Base-by-base conservation (phyloP, 2,113 vertebrate genomes). In the Otocyon megalotis region DNA sequence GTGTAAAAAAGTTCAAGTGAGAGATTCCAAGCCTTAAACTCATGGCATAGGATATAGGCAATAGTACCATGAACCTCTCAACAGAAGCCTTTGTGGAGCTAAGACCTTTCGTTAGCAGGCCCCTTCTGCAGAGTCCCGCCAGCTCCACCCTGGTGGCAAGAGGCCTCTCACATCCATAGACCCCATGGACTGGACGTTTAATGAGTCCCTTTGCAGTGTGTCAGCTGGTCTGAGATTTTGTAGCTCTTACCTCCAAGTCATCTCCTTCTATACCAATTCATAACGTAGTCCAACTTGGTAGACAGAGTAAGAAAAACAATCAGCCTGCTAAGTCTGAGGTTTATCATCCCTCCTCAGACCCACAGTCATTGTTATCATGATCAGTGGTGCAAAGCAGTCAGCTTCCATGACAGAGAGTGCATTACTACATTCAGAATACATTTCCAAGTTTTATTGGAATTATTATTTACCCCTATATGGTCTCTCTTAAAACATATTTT, bases 1-100 rank as follows among this genome's bases (percentile, higher is more conserved):
- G 95, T 14, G 28, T 95, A 90, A 97, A 96, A 97, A 96, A 94
- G 96, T 94, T 94, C 94, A 95, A 92, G 87, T 50, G 88, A 94
- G 92, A 96, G 89, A 94, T 92, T 97, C 97, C 81, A 97, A 94
- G 60, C 72, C 95, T 90, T 89, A 71, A 82, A 88, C 88, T 95
- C 92, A 65, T 30, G 58, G 88, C n/a, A 9, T 67, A 71, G 83
- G 94, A 94, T 91, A 82, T 9, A 74, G 93, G 26, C 76, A 58
- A 60, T 30, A 37, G 69, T 43, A 53, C 88, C 58, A 14, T 3
- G 30, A 86, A 22, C 50, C 65, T 97, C 74, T 83, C 91, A 8
- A 2, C 43, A 62, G 84, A 76, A 85, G 37, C 62, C 72, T 90
- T 53, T 20, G 76, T 71, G 80, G 22, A 77, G 35, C 35, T 6